Evolutionary conservation across 53 echinoderm and acorn worm species (phyloP).

Genomic region (Echinometra lucunter): DNA sequence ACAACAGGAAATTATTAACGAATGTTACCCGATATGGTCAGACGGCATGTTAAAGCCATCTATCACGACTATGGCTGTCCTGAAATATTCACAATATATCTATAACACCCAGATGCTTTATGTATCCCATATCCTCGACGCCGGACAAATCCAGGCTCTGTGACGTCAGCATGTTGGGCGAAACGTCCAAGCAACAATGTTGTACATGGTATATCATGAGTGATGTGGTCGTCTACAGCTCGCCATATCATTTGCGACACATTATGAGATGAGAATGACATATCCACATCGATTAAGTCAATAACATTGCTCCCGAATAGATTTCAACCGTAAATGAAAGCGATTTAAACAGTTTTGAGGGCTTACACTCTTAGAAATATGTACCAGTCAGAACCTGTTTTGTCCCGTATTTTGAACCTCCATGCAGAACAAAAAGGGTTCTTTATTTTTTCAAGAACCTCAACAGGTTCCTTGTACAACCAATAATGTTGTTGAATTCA

Average conservation of each 20-base stretch:
- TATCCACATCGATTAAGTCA: background rate
- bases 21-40: slow-evolving; percentile 1
- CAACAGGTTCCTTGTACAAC: no score
- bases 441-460: no score
- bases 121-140: background rate
- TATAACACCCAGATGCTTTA: slow-evolving; percentile 25
- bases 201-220: background rate
- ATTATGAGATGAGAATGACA: background rate
- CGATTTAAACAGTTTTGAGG: background rate
- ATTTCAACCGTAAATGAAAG: background rate
- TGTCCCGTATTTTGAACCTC: no score
- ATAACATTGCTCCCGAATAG: background rate
- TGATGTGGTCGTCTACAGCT: background rate
- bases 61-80: slow-evolving; percentile 6
- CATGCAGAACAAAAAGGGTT: no score
- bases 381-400: background rate
- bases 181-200: slow-evolving; percentile 16
- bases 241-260: background rate
- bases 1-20: background rate
- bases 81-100: slow-evolving; percentile 1
- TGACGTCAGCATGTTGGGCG: background rate
- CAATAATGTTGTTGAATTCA: no score
- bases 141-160: background rate
- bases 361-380: background rate
- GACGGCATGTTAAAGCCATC: background rate